Base-by-base conservation (phyloP, 2,113 vertebrate genomes). In the Syngnathus floridae region DNA sequence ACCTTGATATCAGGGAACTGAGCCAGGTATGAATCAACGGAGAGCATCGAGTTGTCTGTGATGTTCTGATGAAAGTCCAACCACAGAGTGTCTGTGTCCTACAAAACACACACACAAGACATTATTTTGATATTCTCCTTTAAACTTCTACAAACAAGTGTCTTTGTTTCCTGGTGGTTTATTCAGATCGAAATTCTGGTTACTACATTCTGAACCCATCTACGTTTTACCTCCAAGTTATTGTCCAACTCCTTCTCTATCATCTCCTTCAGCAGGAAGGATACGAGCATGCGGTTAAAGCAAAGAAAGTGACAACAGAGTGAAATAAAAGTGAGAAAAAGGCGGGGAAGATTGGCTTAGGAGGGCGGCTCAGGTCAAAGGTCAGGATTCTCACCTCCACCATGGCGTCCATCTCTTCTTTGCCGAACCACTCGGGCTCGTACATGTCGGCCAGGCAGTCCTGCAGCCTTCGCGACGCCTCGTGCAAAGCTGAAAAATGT, bases 1-100 rank as follows among this genome's bases (percentile, higher is more conserved):
- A 98, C 96, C 92, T 95, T 99, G 64, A 99, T 94, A 37, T 99
- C 97, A 5, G 97, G 94, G 70, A 99, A 98, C 76, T 97, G 94
- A 70, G 92, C 85, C 74, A 98, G 91, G 86, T 98, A 99, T 0
- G 93, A 92, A 81, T 98, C 97, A 93, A 99, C 88, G 36, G 90
- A 86, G 52, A 90, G 79, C 68, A 97, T 67, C 0, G 94, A 93
- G 78, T 93, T 92, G 82, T 99, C 97, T 36, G 93, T 89, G 82
- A 98, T 80, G 76, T 93, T 98, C 88, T 98, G 92, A 74, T 98
- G 93, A 74, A 93, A 98, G 70, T 98, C 95, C 0, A 91, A 87
- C 96, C 97, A 99, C 3, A 96, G 90, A 3, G 95, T 89, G 83
- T 98, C 94, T 54, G 93, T 93, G 84, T 96, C 95, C 97, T 99